phyloP scores from a whole-genome alignment of 2,113 vertebrate genomes.

The Pituophis catenifer region DNA sequence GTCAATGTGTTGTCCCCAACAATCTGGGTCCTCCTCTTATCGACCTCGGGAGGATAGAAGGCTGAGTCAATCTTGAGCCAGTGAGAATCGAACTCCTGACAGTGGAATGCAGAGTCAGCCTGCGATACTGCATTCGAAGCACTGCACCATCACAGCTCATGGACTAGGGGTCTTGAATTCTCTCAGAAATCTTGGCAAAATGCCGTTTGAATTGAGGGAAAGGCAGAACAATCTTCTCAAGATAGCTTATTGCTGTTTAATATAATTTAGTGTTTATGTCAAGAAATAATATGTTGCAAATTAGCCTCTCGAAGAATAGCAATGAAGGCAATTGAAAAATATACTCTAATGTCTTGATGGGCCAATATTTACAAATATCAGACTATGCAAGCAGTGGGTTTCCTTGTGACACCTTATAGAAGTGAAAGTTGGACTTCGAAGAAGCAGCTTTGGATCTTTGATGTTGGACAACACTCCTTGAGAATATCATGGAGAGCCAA shows the following conservation, averaged over 20 bases:
- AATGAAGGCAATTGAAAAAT: neutral
- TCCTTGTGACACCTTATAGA: neutral
- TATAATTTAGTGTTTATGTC: neutral
- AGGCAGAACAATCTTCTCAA: neutral
- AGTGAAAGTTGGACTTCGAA: neutral
- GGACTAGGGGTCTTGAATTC: neutral
- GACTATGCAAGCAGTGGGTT: neutral
- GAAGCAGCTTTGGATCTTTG: neutral
- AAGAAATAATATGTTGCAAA: neutral
- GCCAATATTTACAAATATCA: neutral
- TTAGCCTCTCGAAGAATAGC: neutral
- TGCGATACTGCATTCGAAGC: neutral
- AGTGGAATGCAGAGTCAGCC: neutral
- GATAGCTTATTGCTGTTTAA: neutral
- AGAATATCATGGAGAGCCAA: neutral
- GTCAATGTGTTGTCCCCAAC: neutral
- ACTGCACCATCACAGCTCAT: neutral
- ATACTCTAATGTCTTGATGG: neutral
- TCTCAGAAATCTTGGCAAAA: neutral
- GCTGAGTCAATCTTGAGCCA: no score
- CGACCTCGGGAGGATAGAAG: neutral
- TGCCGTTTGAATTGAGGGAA: neutral
- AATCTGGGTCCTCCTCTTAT: neutral
- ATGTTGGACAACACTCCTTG: neutral
- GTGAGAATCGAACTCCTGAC: no score